Evolutionary conservation across 2,113 vertebrate genomes (phyloP).

Genomic region (Cynoglossus semilaevis): DNA sequence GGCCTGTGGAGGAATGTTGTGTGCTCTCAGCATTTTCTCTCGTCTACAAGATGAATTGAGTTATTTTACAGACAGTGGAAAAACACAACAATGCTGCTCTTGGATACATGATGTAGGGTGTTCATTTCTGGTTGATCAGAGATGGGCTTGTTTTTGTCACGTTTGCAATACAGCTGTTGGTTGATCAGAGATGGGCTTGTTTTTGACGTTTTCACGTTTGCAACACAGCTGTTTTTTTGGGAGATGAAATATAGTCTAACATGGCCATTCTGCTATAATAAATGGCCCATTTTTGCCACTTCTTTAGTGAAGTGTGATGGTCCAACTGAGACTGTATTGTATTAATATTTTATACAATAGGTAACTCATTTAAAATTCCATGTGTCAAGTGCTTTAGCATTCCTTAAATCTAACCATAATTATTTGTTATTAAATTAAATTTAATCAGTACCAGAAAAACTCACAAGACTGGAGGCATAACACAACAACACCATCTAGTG

Average conservation of each 20-base stretch:
- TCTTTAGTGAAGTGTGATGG: conserved; percentile 18
- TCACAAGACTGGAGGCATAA: conserved; percentile 1
- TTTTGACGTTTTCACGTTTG: conserved; percentile 56
- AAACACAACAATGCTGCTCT: conserved; percentile 60
- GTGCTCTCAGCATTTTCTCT: conserved; percentile 71
- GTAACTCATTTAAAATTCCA: too few species aligned
- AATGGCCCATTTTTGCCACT: conserved; percentile 25
- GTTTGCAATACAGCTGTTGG: conserved; percentile 41
- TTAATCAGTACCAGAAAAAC: too few species aligned
- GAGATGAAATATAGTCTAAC: conserved; percentile 11
- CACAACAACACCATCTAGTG: conserved; percentile 59
- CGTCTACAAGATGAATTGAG: conserved; percentile 68
- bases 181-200: conserved; percentile 46
- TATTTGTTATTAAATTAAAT: too few species aligned
- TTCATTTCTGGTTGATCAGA: conserved; percentile 57
- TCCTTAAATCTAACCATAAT: too few species aligned
- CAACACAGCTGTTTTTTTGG: conserved; percentile 46
- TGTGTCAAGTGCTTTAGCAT: too few species aligned
- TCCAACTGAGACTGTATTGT: neutral
- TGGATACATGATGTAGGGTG: conserved; percentile 45
- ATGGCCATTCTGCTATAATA: conserved; percentile 39
- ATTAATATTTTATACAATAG: too few species aligned
- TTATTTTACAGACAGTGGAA: conserved; percentile 61
- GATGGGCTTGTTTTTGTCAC: conserved; percentile 34
- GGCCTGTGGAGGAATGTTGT: conserved; percentile 67